Percentiles rank a stretch among this genome's conserved stretches.
Evolutionary conservation across 2,113 vertebrate species (phyloP).

Genomic region (Silurus meridionalis): DNA sequence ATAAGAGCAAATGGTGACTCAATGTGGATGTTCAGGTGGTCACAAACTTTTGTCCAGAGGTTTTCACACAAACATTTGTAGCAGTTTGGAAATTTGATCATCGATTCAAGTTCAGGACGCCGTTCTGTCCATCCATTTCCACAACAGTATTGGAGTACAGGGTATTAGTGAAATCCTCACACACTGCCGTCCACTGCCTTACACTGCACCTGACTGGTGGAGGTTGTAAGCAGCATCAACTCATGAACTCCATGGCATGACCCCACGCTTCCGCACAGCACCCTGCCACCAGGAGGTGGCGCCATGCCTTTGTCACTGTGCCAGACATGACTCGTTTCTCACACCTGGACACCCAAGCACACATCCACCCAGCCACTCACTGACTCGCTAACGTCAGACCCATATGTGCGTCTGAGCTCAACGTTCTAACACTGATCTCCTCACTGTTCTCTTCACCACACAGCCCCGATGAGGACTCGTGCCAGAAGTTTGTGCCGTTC

Average conservation of each 20-base stretch:
- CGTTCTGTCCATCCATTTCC: background rate
- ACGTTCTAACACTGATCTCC: background rate
- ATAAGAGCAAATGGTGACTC: no score
- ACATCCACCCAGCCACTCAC: constrained; percentile 3
- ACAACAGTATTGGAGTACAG: constrained; percentile 2
- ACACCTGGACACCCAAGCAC: constrained; percentile 14
- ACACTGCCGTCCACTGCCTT: constrained; percentile 32
- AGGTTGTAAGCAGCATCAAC: constrained; percentile 52
- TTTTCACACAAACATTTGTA: background rate
- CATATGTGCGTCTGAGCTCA: background rate
- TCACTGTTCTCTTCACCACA: constrained; percentile 18
- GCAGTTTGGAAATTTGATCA: background rate
- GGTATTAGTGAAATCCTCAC: background rate
- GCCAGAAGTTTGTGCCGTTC: constrained; percentile 92
- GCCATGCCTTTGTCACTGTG: constrained; percentile 48
- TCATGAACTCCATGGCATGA: constrained; percentile 52
- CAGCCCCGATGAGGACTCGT: constrained; percentile 89
- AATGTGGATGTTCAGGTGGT: no score
- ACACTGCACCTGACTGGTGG: constrained; percentile 45
- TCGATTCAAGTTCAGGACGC: background rate
- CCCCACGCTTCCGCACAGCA: constrained; percentile 40
- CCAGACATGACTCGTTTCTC: constrained; percentile 43
- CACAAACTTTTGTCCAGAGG: no score
- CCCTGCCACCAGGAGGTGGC: constrained; percentile 27
- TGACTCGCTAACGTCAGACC: background rate